A percentile compares a stretch with the other conserved stretches of the same genome.
These are phyloP conservation scores for Burhinus oedicnemus DNA, from an alignment of 2,113 vertebrate genomes.

Conservation along the genomic window DNA sequence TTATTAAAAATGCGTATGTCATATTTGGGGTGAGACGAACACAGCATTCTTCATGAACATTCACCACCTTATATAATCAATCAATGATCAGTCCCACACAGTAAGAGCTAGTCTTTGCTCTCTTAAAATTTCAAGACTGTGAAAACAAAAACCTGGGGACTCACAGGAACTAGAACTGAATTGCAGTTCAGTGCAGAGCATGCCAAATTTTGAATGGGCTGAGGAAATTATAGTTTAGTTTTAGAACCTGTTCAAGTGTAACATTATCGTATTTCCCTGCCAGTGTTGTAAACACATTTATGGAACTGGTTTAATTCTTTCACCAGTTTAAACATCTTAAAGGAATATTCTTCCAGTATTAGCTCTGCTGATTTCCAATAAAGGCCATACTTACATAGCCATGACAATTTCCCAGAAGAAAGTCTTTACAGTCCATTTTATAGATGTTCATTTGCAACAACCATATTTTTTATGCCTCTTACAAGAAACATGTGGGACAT, in stretches of 20 bases:
- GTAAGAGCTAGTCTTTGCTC: background rate
- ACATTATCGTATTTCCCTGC: background rate
- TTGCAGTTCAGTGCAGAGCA: background rate
- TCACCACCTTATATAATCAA: background rate
- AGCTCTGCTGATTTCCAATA: constrained; percentile 4
- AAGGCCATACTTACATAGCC: background rate
- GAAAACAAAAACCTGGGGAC: background rate
- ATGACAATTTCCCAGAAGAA: background rate
- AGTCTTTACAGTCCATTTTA: background rate
- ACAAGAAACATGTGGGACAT: background rate
- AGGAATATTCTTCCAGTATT: background rate
- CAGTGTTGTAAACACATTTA: constrained; percentile 2
- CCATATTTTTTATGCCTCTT: background rate
- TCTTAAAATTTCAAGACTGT: background rate
- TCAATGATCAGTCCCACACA: background rate
- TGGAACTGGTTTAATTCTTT: background rate
- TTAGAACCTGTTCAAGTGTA: constrained; percentile 1
- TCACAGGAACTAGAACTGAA: background rate
- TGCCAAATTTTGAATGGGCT: background rate
- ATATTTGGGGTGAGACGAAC: background rate
- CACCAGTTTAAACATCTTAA: background rate
- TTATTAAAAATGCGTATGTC: background rate
- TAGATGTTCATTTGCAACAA: background rate
- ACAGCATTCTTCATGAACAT: background rate
- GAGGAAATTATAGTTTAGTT: background rate